Evolutionary conservation across 2,888 invertebrate species (phyloP), one percentile per base, ranked within the genome.

Genomic region (Caenorhabditis uteleia): DNA sequence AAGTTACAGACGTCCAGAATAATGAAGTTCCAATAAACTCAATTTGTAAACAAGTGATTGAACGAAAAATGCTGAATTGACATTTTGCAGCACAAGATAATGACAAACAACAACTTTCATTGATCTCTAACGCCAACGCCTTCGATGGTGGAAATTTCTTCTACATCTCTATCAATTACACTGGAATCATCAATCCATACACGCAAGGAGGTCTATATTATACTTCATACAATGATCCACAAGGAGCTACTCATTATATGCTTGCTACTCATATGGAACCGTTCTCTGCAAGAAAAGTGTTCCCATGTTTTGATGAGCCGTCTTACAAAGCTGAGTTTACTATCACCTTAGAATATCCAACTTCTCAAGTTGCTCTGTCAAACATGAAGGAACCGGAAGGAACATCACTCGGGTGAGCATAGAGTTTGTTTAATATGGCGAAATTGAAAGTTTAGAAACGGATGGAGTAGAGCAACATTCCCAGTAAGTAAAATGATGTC

Each of bases 401-500:
- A 16, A 27, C 25, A 8, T 21, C 25, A 18, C 2, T 59, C 20
- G 64, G 64, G 67, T 53, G 14, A 23, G 18, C 26, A 43, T 5
- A 25, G 14, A 23, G 8, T 8, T 23, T 18, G 10, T 27, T 33
- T 12, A 25, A 29, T 5, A 8, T 27, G 25, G 34, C 6, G n/a
- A 43, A 2, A 26, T 46, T 34, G 14, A 21, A 16, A 33, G 43
- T 53, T 43, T 47, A 66, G 71, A 31, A 53, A 56, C 23, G 59
- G 65, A 7, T 70, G 59, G 59, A 46, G 44, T 23, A 31, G 49
- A 25, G 55, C 56, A 8, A 18, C 42, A 5, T 72, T 69, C 57
- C 49, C 43, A 10, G 29, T 26, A 7, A 59, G 65, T n/a, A 53
- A 57, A 12, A 29, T 48, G 38, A 93, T 93, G 92, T 89, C 92